Evolutionary conservation across 2,797 vertebrate species (phyloP).

Genomic region (Odontamblyopus rebecca): DNA sequence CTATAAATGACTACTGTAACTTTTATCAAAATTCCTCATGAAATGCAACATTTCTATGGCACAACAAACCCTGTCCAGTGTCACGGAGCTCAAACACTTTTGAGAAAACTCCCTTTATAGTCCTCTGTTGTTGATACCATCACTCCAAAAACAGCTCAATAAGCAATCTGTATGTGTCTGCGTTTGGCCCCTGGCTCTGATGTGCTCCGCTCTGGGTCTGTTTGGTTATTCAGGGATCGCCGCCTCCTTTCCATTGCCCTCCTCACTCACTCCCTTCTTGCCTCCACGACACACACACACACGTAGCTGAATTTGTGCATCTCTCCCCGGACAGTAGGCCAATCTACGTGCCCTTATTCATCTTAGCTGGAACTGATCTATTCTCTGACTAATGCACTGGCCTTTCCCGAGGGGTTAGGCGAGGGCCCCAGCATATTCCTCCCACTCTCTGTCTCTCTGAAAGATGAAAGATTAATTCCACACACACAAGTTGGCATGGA

Average conservation of each 20-base stretch:
- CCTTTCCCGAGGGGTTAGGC: constrained; percentile 64
- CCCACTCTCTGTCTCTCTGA: constrained; percentile 53
- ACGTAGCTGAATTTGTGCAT: constrained; percentile 45
- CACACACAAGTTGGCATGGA: constrained; percentile 10
- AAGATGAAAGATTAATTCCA: constrained; percentile 60
- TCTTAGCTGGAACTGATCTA: constrained; percentile 72
- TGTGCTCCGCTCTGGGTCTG: constrained; percentile 60
- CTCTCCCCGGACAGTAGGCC: constrained; percentile 68
- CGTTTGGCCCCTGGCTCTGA: constrained; percentile 59
- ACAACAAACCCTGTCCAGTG: not conserved
- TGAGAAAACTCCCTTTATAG: constrained; percentile 25
- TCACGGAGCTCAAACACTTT: constrained; percentile 22
- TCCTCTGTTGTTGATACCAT: constrained; percentile 46
- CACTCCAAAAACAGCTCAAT: constrained; percentile 68
- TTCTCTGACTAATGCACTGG: constrained; percentile 70
- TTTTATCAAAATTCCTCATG: not conserved
- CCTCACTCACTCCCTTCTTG: constrained; percentile 36
- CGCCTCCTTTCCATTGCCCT: constrained; percentile 59
- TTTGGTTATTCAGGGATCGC: constrained; percentile 70
- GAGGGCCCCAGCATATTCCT: constrained; percentile 56
- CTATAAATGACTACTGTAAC: not conserved
- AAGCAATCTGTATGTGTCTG: constrained; percentile 62
- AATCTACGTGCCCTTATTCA: constrained; percentile 75
- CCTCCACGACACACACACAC: constrained; percentile 42
- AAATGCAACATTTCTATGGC: not conserved